phyloP scores from a whole-genome alignment of 2,888 invertebrate genomes.

The Rhamphomyia laevipes region DNA sequence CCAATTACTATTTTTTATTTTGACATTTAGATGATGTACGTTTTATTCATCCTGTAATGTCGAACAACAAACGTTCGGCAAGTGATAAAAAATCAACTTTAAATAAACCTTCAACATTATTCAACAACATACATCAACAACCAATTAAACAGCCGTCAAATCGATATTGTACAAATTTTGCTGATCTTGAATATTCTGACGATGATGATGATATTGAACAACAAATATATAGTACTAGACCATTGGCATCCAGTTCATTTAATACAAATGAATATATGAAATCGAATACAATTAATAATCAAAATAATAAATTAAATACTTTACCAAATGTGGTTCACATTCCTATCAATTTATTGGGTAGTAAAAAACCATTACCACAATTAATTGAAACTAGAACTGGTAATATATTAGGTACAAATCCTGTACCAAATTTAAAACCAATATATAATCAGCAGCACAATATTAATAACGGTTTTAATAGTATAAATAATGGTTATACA shows the following conservation, averaged over 20 bases:
- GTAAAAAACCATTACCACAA: conserved; percentile 18
- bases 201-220: conserved; percentile 24
- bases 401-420: conserved; percentile 19
- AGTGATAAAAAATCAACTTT: no score
- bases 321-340: conserved; percentile 18
- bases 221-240: background rate
- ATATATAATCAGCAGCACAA: conserved; percentile 1
- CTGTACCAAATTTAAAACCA: conserved; percentile 17
- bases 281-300: no score
- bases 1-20: background rate
- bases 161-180: conserved; percentile 14
- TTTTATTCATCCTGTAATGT: background rate
- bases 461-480: no score
- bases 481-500: no score
- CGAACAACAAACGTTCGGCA: no score
- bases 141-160: background rate
- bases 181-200: conserved; percentile 30
- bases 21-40: background rate
- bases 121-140: background rate
- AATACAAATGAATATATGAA: background rate
- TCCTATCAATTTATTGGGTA: conserved; percentile 18
- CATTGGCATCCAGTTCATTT: background rate
- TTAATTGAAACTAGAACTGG: conserved; percentile 22
- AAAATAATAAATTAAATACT: background rate
- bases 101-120: background rate